Base-by-base conservation (phyloP, 2,888 invertebrate species). In the Pterostichus madidus region DNA sequence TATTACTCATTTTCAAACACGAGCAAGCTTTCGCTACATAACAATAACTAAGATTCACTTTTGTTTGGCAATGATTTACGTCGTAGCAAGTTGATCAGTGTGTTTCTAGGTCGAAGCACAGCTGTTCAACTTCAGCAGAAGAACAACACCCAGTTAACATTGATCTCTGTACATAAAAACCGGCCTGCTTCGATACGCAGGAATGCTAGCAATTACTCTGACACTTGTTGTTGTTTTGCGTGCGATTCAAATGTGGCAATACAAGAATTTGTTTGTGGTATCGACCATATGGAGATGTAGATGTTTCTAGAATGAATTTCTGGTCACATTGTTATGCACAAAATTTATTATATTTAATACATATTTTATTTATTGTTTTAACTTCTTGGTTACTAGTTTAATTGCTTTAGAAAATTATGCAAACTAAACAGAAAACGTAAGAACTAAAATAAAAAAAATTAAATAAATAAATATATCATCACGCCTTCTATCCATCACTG, bases 131-230 rank as follows among this genome's bases (percentile, higher is more conserved):
- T 56, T 53, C 56, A 11, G 35, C 56, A 56, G 35, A 35, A 78
- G 75, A 75, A n/a, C 75, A 78, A 53, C 78, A 78, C 59, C 78
- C 78, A 78, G 78, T 78, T 78, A 78, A 78, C 78, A 78, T 78
- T 78, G 78, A 78, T 78, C 78, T 78, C 39, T 15, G 31, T 17
- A 8, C 10, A 39, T 61, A 78, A 78, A 76, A 78, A 78, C 10
- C 78, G 59, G 59, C 15, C 11, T 78, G n/a, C 64, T 71, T 71
- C n/a, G 24, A 10, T 5, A 44, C 44, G 1, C 6, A 44, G 11
- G 68, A 76, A 76, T 76, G 76, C 13, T 24, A 49, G 35, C 31
- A 17, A 75, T 75, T 53, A 31, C 73, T 46, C 44, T 24, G 17
- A 35, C 35, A 64, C 35, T 64, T 64, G 32, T 64, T 59, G 10